Percentiles rank a stretch among this genome's conserved stretches.
Evolutionary conservation across 2,888 invertebrate species (phyloP).

Genomic region (Drosophila anomalata): DNA sequence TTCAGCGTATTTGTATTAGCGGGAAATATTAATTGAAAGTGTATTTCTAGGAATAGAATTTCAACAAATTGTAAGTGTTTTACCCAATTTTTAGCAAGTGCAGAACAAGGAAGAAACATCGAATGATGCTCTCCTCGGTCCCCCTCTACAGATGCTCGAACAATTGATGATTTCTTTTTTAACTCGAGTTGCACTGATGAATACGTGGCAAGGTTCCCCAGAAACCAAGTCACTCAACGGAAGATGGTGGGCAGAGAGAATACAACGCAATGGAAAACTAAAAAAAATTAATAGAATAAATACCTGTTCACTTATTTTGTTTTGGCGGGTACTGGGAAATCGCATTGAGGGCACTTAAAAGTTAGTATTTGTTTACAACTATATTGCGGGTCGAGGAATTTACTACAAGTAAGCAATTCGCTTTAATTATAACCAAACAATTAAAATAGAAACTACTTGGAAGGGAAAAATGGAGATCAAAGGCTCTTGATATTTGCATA

Average conservation of each 20-base stretch:
- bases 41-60: conserved; percentile 61
- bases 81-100: conserved; percentile 34
- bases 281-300: conserved; percentile 21
- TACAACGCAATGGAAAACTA: background rate
- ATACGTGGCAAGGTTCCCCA: conserved; percentile 32
- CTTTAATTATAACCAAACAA: conserved; percentile 1
- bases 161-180: conserved; percentile 61
- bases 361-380: conserved; percentile 15
- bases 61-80: conserved; percentile 58
- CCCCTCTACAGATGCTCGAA: conserved; percentile 47
- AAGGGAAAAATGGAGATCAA: background rate
- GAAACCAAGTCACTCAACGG: conserved; percentile 42
- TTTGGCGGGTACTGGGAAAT: background rate
- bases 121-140: conserved; percentile 26
- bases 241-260: conserved; percentile 11
- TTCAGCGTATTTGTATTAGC: conserved; percentile 44
- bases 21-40: conserved; percentile 69
- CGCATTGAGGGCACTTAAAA: conserved; percentile 4
- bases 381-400: background rate
- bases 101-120: conserved; percentile 41
- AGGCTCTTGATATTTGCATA: background rate
- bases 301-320: background rate
- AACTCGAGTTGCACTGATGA: conserved; percentile 41
- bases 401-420: conserved; percentile 5
- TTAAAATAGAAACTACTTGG: background rate